These are phyloP conservation scores for Rousettus leschenaultii DNA, from an alignment of 2,113 vertebrate genomes.

Conservation along the genomic window DNA sequence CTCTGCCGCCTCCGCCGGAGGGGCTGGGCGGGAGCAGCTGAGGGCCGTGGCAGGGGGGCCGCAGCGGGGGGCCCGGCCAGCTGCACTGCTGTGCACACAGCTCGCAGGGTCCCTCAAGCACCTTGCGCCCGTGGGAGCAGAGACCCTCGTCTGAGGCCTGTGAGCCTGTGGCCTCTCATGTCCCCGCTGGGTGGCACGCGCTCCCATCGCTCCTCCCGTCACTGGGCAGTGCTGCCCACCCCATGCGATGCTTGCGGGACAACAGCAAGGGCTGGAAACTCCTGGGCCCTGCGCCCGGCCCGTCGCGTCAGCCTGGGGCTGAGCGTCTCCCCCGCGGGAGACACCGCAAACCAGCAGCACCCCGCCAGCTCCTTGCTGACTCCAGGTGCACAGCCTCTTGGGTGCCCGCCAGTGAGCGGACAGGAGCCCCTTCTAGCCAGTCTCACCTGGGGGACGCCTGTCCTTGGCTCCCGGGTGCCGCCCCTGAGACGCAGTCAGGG, in stretches of 20 bases:
- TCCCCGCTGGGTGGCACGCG: too few relatives aligned
- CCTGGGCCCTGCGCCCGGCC: not conserved
- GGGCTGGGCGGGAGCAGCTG: too few relatives aligned
- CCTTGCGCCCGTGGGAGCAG: too few relatives aligned
- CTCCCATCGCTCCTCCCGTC: not conserved
- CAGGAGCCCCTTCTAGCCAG: not conserved
- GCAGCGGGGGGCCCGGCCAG: not conserved
- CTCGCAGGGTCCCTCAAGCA: too few relatives aligned
- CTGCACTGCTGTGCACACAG: too few relatives aligned
- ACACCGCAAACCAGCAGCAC: not conserved
- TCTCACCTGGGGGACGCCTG: not conserved
- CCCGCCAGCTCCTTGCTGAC: too few relatives aligned
- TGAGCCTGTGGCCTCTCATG: too few relatives aligned
- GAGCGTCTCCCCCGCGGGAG: not conserved
- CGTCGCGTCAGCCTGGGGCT: not conserved
- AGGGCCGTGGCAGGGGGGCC: not conserved
- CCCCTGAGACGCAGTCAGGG: not conserved
- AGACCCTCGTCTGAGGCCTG: too few relatives aligned
- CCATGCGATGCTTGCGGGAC: not conserved
- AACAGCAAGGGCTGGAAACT: too few relatives aligned
- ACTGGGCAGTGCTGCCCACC: not conserved
- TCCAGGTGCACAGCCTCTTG: rapidly evolving
- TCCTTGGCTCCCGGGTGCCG: not conserved
- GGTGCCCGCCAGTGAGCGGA: rapidly evolving
- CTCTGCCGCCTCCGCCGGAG: not conserved